These are phyloP conservation scores for Lutraria lutraria DNA, from an alignment of 2,888 invertebrate genomes.

Conservation along the genomic window DNA sequence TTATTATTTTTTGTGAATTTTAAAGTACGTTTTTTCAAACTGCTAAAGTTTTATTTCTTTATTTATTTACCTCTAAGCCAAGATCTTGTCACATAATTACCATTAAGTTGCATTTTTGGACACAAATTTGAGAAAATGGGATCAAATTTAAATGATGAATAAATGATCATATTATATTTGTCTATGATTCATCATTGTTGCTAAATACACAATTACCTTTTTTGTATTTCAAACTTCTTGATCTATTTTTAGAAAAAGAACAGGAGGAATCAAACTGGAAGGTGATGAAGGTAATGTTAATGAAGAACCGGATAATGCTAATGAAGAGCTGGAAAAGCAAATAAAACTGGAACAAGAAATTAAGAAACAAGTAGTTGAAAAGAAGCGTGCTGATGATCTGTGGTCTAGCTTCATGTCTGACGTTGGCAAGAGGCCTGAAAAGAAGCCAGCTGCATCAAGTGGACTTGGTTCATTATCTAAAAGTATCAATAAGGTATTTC, in stretches of 20 bases:
- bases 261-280: constrained; percentile 80
- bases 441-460: constrained; percentile 68
- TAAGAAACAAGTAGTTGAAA: constrained; percentile 82
- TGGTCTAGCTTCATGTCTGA: constrained; percentile 86
- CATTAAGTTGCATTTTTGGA: too few relatives aligned
- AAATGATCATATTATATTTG: too few relatives aligned
- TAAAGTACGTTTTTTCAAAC: too few relatives aligned
- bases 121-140: too few relatives aligned
- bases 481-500: constrained; percentile 36
- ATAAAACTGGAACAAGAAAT: constrained; percentile 75
- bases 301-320: constrained; percentile 44
- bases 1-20: too few relatives aligned
- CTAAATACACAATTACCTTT: too few relatives aligned
- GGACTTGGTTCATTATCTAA: constrained; percentile 53
- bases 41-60: too few relatives aligned
- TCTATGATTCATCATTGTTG: too few relatives aligned
- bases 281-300: constrained; percentile 58
- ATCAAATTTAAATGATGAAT: too few relatives aligned
- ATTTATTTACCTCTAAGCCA: too few relatives aligned
- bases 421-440: constrained; percentile 78
- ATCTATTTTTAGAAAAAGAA: constrained; percentile 75
- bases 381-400: constrained; percentile 84
- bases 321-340: constrained; percentile 74
- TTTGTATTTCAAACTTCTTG: too few relatives aligned
- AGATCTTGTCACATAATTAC: too few relatives aligned